Base-by-base conservation (phyloP, 2,797 vertebrate genomes). In the Pseudomugil tenellus region DNA sequence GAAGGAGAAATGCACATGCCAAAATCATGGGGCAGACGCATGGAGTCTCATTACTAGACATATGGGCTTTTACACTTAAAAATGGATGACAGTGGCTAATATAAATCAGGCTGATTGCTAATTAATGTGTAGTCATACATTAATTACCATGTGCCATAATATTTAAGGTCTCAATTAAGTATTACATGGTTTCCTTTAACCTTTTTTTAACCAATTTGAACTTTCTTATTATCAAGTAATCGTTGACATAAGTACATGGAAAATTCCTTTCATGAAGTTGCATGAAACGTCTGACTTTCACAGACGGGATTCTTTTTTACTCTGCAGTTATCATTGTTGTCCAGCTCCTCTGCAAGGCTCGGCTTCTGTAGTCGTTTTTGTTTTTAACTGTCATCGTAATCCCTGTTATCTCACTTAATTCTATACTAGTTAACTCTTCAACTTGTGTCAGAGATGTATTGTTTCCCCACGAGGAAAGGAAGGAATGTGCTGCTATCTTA, bases 101-200 rank as follows among this genome's bases (percentile, higher is more conserved):
- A 79, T 66, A 61, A 67, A 75, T 61, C 69, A 53, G 77, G 49
- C 79, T 77, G 72, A 70, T 72, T 73, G 71, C 77, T 90, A 82
- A 90, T 93, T 90, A 91, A 89, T 88, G 77, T 73, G 79, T 76
- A 74, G 85, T 89, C 80, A 70, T 83, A 79, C 82, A 89, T 89
- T 90, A 89, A 92, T 91, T 91, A 88, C 77, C 58, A n/a, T 37
- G 67, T 79, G 84, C 72, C 62, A 72, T 66, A 62, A 68, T 77
- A 81, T 79, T 87, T 78, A 78, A 76, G 56, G 67, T 70, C 61
- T 74, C 84, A 84, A 89, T 82, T 78, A 65, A 81, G 76, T 39
- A 54, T 54, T 35, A 62, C 51, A 60, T 67, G 59, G 60, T 72
- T 82, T 81, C 37, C 49, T 85, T 84, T 77, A 78, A 84, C 84